phyloP scores from a whole-genome alignment of 2,888 invertebrate species.

The Andrena chrysosceles region DNA sequence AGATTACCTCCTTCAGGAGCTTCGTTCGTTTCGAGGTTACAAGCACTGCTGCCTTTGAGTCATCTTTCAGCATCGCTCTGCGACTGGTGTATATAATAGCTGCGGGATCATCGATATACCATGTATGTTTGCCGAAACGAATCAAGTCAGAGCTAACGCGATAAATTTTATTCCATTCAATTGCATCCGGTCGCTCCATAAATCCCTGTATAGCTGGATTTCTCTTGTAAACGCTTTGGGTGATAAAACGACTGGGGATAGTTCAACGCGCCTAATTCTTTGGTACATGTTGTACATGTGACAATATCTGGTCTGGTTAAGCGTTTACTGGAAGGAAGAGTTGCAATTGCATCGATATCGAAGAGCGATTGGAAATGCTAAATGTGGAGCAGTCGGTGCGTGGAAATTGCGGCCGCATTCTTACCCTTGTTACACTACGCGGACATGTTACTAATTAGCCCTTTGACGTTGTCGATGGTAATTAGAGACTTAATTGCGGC shows the following conservation, averaged over 20 bases:
- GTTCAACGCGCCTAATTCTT: too few relatives aligned
- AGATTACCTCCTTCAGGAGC: slow-evolving; percentile 49
- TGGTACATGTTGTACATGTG: background rate
- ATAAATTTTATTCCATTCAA: background rate
- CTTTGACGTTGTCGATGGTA: slow-evolving; percentile 54
- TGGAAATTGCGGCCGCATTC: slow-evolving; percentile 14
- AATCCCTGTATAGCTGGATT: background rate
- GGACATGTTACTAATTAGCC: slow-evolving; percentile 47
- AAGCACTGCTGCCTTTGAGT: background rate
- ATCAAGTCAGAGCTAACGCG: background rate
- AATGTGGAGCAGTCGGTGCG: background rate
- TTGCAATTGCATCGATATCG: background rate
- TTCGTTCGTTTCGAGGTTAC: slow-evolving; percentile 3
- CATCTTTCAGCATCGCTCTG: background rate
- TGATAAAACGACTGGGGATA: background rate
- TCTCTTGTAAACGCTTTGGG: background rate
- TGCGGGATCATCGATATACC: background rate
- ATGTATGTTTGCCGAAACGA: background rate
- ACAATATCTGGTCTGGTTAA: too few relatives aligned
- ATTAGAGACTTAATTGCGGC: slow-evolving; percentile 54
- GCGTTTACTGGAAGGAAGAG: background rate
- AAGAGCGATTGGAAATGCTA: background rate
- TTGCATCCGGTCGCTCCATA: background rate
- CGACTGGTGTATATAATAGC: background rate
- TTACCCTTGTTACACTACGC: background rate